Evolutionary conservation across 2,888 invertebrate genomes (phyloP), one percentile per base, ranked within the genome.

Genomic region (Agrenia bidenticulata): DNA sequence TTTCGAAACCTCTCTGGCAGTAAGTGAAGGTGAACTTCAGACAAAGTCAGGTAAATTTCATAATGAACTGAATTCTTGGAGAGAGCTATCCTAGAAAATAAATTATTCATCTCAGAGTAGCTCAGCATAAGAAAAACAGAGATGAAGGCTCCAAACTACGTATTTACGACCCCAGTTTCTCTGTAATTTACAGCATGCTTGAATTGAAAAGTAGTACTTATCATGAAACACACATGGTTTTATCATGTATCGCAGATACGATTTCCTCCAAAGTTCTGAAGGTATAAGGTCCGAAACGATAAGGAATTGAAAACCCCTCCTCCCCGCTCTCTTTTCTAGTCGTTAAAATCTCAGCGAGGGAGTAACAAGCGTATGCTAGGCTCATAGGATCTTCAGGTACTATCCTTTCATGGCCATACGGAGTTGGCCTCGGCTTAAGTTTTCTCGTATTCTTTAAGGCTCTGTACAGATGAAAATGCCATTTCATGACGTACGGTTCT

Each of bases 391-490:
- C 63, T 15, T 54, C 49, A 19, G 23, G 32, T 5, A 45, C 37
- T n/a, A 32, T 42, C 37, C 49, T 32, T 50, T 58, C 59, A 21
- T 26, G 32, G 9, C 11, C 37, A 5, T 60, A 32, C 19, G 66
- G 59, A 15, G 42, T 21, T 49, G 64, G 64, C n/a, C 64, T 21
- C 7, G 55, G 67, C 7, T 49, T 42, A 19, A 63, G 24, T 27
- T 67, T 67, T 37, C 63, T 45, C 45, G 17, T 23, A 21, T 60
- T 60, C 13, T 63, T 55, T 9, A 67, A 41, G 5, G 63, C 67
- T 26, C 53, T 39, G 53, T 67, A 67, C 7, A 67, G 41, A 51
- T 67, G 63, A 67, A 63, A 67, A 26, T 67, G 67, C 67, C 67
- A 67, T 56, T 55, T 59, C 15, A 60, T 49, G 11, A 50, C 17